Evolutionary conservation across 2,797 vertebrate species (phyloP).

Genomic region (Squalus acanthias): DNA sequence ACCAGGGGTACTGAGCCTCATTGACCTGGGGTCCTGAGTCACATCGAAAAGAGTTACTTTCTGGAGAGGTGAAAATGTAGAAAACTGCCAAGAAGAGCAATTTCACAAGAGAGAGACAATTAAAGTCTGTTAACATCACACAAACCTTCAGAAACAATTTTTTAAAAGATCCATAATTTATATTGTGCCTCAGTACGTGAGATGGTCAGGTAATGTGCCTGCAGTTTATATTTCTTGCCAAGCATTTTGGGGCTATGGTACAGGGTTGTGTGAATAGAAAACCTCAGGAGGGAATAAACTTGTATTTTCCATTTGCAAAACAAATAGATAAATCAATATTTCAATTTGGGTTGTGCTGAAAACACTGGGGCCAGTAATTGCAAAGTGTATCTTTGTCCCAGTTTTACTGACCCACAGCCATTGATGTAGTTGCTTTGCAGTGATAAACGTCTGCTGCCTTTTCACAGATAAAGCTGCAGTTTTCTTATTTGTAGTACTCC

Average conservation of each 20-base stretch:
- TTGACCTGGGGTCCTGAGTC: not conserved
- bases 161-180: not conserved
- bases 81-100: not conserved
- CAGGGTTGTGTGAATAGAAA: conserved; percentile 15
- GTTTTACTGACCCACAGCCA: conserved; percentile 31
- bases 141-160: not conserved
- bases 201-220: not conserved
- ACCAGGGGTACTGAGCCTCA: too few species aligned
- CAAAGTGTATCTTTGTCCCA: conserved; percentile 6
- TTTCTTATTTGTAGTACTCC: not conserved
- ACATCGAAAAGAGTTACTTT: not conserved
- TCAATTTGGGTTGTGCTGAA: conserved; percentile 55
- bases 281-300: conserved; percentile 48
- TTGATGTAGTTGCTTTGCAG: conserved; percentile 16
- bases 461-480: conserved; percentile 16
- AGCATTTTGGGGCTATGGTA: not conserved
- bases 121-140: not conserved
- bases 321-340: conserved; percentile 79
- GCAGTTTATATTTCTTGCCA: not conserved
- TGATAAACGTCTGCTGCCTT: conserved; percentile 14
- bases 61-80: not conserved
- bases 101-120: not conserved
- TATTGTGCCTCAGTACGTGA: not conserved
- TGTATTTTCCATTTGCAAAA: conserved; percentile 56
- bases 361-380: conserved; percentile 30